These are phyloP conservation scores for Oncorhynchus kisutch DNA, from an alignment of 2,113 vertebrate species.

Conservation along the genomic window DNA sequence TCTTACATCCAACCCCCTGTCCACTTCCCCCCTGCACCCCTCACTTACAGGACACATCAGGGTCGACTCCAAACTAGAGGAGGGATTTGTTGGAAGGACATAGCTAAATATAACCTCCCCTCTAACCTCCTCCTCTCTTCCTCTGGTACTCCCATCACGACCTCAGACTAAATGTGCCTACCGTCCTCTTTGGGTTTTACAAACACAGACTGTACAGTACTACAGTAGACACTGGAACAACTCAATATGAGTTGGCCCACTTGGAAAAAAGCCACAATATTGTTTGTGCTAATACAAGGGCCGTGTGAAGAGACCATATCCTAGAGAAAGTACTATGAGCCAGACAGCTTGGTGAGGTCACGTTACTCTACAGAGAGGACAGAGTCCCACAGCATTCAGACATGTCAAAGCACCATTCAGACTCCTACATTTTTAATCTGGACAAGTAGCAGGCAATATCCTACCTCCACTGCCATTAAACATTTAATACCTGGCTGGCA, in stretches of 20 bases:
- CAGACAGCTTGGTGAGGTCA: conserved; percentile 51
- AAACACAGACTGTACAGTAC: not conserved
- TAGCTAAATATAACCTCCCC: conserved; percentile 61
- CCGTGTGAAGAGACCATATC: not conserved
- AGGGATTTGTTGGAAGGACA: conserved; percentile 45
- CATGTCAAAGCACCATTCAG: conserved; percentile 66
- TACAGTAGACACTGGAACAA: not conserved
- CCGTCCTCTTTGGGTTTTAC: not conserved
- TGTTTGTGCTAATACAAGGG: not conserved
- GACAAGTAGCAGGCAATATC: conserved; percentile 70
- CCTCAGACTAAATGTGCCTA: not conserved
- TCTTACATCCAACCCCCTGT: not conserved
- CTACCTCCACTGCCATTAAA: conserved; percentile 73
- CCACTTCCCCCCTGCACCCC: conserved; percentile 11
- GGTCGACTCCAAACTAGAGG: conserved; percentile 28
- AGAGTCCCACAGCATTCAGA: conserved; percentile 54
- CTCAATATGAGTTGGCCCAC: not conserved
- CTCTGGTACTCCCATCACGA: conserved; percentile 17
- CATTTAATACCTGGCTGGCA: conserved; percentile 65
- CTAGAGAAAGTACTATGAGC: conserved; percentile 26
- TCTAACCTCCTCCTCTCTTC: conserved; percentile 33
- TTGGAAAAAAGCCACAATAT: not conserved
- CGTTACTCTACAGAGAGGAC: conserved; percentile 41
- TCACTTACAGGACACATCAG: conserved; percentile 50
- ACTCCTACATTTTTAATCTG: conserved; percentile 75